Conservation (phyloP, 2,113 vertebrate genomes). For the Megalops atlanticus region DNA sequence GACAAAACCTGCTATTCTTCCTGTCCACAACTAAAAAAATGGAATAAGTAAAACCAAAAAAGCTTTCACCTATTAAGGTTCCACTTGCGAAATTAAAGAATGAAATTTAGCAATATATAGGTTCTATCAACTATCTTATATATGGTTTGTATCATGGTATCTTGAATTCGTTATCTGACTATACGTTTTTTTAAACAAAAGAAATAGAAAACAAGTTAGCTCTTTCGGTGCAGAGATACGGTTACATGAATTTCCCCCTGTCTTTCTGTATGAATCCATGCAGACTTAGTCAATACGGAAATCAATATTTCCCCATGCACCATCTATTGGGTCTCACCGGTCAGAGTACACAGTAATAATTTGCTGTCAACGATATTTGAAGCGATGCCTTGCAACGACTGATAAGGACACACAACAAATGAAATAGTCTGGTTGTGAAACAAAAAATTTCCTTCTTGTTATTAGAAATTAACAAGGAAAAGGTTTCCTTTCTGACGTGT, state of each 20-base stretch:
- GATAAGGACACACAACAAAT: neutral
- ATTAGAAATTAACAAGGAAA: neutral
- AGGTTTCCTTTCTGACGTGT: neutral
- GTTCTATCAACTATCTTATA: too few species aligned
- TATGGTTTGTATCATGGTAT: too few species aligned
- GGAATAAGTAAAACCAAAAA: too few species aligned
- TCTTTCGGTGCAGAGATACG: slow-evolving; percentile 11
- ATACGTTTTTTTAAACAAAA: too few species aligned
- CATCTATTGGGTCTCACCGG: slow-evolving; percentile 38
- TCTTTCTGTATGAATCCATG: neutral
- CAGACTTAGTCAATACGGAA: slow-evolving; percentile 18
- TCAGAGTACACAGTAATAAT: slow-evolving; percentile 50
- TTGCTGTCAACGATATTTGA: slow-evolving; percentile 7
- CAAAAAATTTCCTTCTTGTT: neutral
- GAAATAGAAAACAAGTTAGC: neutral
- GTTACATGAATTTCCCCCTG: neutral
- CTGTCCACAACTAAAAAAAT: too few species aligned
- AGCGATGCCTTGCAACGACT: neutral
- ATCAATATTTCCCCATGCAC: slow-evolving; percentile 40
- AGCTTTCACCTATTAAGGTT: too few species aligned
- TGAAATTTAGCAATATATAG: too few species aligned
- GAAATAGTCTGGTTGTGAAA: neutral
- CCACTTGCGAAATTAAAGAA: too few species aligned
- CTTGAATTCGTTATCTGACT: too few species aligned
- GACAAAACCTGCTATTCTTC: too few species aligned